Base-by-base conservation (phyloP, 2,888 invertebrate genomes). In the Drosophila formosana region DNA sequence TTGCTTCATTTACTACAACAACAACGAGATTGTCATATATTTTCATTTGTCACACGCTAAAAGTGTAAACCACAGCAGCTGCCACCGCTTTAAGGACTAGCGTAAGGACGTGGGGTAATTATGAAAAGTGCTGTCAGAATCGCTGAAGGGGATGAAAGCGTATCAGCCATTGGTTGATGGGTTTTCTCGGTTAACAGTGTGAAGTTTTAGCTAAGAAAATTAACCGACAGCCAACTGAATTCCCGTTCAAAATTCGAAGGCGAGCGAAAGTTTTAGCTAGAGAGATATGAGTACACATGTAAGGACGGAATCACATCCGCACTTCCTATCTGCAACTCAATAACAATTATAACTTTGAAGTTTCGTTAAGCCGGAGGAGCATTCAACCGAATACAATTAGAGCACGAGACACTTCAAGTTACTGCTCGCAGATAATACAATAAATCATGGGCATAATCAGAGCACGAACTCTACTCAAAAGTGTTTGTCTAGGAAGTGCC, bases 1-100 rank as follows among this genome's bases (percentile, higher is more conserved):
- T 88, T 85, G 83, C 83, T 78, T 83, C 83, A 83, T 83, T 83
- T 78, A 85, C 65, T 63, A 66, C 75, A 78, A 66, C 63, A 46
- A 28, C 26, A 26, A 47, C 37, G n/a, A 56, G 51, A 62, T 11
- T 43, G 47, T 28, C 23, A 39, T 50, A 34, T 34, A 55, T 68
- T 63, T 52, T 58, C 49, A 74, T 70, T 72, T 79, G 61, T 75
- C 78, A 60, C 68, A 72, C 70, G 53, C 70, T 77, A 63, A 74
- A 69, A 86, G 71, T 65, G 74, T 74, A 41, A 25, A 57, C 60
- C 75, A 49, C 49, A 71, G 41, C 69, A 62, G 70, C 66, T 63
- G 64, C 50, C 71, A 52, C 32, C 43, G 53, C 32, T 32, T 43
- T 53, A 2, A 18, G 26, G 32, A 39, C 28, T 18, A 30, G 13